Conservation (phyloP, 2,113 vertebrate genomes). For the Collichthys lucidus region DNA sequence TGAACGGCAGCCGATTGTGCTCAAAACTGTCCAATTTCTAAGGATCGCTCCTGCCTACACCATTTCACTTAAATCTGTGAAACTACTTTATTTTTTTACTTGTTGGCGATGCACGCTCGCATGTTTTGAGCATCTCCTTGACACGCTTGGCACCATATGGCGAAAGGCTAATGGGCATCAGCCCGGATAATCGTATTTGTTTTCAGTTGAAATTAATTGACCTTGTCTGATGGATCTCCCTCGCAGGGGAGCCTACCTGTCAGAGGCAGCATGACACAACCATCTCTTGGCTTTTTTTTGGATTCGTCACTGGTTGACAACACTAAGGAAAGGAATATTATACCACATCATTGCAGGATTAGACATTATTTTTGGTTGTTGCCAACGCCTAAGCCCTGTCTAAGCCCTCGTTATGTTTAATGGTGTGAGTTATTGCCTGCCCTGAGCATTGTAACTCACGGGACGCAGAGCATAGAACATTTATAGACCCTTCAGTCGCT, state of each 20-base stretch:
- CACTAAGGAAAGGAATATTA: slow-evolving; percentile 50
- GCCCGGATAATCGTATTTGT: slow-evolving; percentile 37
- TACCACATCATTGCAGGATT: slow-evolving; percentile 66
- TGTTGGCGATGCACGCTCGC: neutral
- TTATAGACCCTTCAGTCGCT: slow-evolving; percentile 75
- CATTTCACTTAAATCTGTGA: neutral
- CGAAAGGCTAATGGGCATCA: slow-evolving; percentile 18
- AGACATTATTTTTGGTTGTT: slow-evolving; percentile 78
- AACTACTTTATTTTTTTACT: neutral
- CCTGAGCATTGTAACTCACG: slow-evolving; percentile 80
- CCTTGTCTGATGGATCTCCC: slow-evolving; percentile 43
- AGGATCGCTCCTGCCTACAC: neutral
- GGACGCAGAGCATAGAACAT: slow-evolving; percentile 76
- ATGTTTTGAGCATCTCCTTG: slow-evolving; percentile 8
- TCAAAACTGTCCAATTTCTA: neutral
- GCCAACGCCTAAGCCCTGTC: slow-evolving; percentile 72
- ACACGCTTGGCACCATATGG: slow-evolving; percentile 4
- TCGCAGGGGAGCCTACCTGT: slow-evolving; percentile 4
- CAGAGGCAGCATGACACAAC: slow-evolving; percentile 30
- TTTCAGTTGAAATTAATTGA: slow-evolving; percentile 53
- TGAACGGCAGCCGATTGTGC: neutral
- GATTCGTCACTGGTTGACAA: slow-evolving; percentile 44
- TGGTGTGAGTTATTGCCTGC: slow-evolving; percentile 84
- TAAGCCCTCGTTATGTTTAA: slow-evolving; percentile 85
- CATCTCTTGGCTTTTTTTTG: slow-evolving; percentile 18